Conservation (phyloP, 2,888 invertebrate species). For the Calephelis perditalis region DNA sequence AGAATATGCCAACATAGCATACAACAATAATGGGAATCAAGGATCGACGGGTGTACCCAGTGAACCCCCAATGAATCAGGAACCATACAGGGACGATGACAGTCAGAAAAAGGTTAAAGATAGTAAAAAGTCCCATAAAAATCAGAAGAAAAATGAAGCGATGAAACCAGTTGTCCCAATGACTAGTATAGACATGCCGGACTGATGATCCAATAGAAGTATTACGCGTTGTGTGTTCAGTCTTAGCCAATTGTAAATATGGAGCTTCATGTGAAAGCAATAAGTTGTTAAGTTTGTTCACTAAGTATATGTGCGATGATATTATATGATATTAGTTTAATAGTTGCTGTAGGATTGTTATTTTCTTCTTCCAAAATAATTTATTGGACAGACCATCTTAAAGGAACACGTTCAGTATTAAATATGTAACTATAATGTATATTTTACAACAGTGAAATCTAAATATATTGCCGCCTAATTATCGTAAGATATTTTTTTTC, state of each 20-base stretch:
- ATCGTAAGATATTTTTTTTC: no score
- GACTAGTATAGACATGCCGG: slow-evolving; percentile 93
- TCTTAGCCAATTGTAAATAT: slow-evolving; percentile 38
- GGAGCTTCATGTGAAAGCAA: slow-evolving; percentile 51
- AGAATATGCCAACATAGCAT: slow-evolving; percentile 99
- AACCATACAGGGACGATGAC: slow-evolving; percentile 69
- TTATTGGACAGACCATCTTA: no score
- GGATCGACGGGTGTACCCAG: slow-evolving; percentile 49
- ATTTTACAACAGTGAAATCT: no score
- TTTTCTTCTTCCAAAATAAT: no score
- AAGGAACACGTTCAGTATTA: no score
- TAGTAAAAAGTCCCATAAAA: slow-evolving; percentile 81
- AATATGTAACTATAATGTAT: no score
- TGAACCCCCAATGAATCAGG: slow-evolving; percentile 57
- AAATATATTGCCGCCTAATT: no score
- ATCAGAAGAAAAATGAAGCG: slow-evolving; percentile 86
- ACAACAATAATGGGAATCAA: slow-evolving; percentile 81
- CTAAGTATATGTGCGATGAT: slow-evolving; percentile 1
- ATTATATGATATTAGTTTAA: slow-evolving; percentile 4
- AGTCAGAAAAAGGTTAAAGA: slow-evolving; percentile 70
- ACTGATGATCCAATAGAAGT: slow-evolving; percentile 74
- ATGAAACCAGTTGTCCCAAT: slow-evolving; percentile 93
- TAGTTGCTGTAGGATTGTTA: slow-evolving; percentile 2
- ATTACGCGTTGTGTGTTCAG: slow-evolving; percentile 53
- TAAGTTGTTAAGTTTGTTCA: slow-evolving; percentile 63